Base-by-base conservation (phyloP, 2,888 invertebrate species). In the Mimas tiliae region DNA sequence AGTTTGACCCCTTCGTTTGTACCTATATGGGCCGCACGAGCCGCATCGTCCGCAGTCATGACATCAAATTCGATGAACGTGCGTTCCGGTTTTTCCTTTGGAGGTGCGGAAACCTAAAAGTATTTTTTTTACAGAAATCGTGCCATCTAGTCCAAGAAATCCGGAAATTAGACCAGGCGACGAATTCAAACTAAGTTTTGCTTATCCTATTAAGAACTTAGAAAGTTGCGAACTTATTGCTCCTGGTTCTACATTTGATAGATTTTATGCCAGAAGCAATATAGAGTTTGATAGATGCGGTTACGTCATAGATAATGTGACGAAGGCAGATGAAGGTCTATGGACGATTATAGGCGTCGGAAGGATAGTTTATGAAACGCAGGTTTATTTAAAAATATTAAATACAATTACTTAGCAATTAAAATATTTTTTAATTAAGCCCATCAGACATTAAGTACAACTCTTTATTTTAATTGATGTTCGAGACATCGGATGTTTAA, bases 271-370 rank as follows among this genome's bases (percentile, higher is more conserved):
- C 14, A 76, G 81, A 63, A 71, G 70, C 8, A 65, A 65, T 6
- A 68, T 77, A 21, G 70, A 85, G 4, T 67, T 76, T 63, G 73
- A 76, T 11, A 74, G 67, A 7, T 93, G 93, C 67, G 84, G 81
- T 0, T 93, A 83, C 55, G 65, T 75, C 0, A 67, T 93, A 7
- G 76, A 75, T 0, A 89, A 91, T 67, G 69, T 91, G 0, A 89
- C 86, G 0, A 68, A 51, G 16, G 55, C 70, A 0, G 92, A 93
- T 52, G 70, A 71, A 9, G 93, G 92, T 0, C 0, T 67, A 0
- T 93, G 92, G 92, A 76, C n/a, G 1, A 84, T 93, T 2, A 71
- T 80, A 0, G 93, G 82, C 0, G 83, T 91, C 0, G 91, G 91
- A 0, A 81, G 72, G 27, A 86, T 92, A 4, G 80, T 87, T 0